These are phyloP conservation scores for Lathronympha strigana DNA, from an alignment of 2,888 invertebrate species.

Conservation along the genomic window DNA sequence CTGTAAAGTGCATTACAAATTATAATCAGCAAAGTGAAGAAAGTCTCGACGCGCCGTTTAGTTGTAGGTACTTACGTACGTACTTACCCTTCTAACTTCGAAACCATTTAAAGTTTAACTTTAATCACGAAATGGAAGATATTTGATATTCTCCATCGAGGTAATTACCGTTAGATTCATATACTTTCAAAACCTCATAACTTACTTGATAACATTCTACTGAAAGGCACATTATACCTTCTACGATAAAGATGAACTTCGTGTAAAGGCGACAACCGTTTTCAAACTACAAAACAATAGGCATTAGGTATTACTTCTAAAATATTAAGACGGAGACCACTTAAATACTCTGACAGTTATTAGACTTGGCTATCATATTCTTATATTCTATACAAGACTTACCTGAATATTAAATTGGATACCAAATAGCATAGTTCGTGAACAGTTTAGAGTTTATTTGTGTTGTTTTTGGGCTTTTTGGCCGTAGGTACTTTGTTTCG, in stretches of 20 bases:
- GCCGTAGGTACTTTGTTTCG: no score
- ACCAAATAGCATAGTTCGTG: no score
- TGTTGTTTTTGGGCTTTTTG: no score
- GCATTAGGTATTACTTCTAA: not conserved
- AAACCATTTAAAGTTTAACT: slow-evolving; percentile 20
- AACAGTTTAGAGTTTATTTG: no score
- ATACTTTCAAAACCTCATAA: slow-evolving; percentile 12
- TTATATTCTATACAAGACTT: not conserved
- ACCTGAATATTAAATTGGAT: not conserved
- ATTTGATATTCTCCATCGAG: slow-evolving; percentile 23
- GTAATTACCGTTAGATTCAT: slow-evolving; percentile 9
- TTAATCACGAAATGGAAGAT: slow-evolving; percentile 29
- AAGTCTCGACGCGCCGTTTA: not conserved
- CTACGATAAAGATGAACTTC: not conserved
- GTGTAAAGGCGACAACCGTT: not conserved
- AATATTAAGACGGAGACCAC: not conserved
- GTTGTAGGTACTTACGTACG: not conserved
- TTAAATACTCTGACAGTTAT: slow-evolving; percentile 17
- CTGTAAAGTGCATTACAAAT: slow-evolving; percentile 10
- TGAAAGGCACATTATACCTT: not conserved
- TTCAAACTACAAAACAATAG: not conserved
- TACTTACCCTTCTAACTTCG: slow-evolving; percentile 12
- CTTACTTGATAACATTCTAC: not conserved
- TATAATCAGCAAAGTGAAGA: slow-evolving; percentile 13
- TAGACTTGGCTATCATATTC: slow-evolving; percentile 3